phyloP scores from a whole-genome alignment of 2,888 invertebrate species.

The Phaedon cochleariae region DNA sequence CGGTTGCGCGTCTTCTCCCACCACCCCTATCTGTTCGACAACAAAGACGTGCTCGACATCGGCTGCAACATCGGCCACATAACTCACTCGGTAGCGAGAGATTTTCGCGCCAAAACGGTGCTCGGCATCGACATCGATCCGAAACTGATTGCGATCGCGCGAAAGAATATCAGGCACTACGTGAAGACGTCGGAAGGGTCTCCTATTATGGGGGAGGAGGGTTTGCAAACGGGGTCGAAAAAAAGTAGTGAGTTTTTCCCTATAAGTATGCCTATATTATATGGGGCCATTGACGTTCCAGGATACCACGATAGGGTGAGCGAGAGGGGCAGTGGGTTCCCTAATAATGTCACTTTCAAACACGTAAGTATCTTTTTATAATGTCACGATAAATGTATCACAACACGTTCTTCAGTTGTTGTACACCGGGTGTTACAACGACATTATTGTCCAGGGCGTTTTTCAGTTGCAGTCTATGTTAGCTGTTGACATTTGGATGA shows the following conservation, averaged over 20 bases:
- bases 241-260: conserved; percentile 75
- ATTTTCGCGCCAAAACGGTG: conserved; percentile 84
- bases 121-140: conserved; percentile 96
- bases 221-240: conserved; percentile 24
- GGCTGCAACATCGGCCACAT: conserved; percentile 98
- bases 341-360: conserved; percentile 89
- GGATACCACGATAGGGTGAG: conserved; percentile 58
- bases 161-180: conserved; percentile 78
- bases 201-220: conserved; percentile 39
- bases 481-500: too few species aligned
- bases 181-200: conserved; percentile 63
- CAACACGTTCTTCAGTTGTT: too few species aligned
- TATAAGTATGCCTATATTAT: conserved; percentile 86
- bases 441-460: too few species aligned
- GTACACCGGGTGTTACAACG: too few species aligned
- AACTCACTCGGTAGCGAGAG: conserved; percentile 88
- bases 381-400: too few species aligned
- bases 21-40: conserved; percentile 83
- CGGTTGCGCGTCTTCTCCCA: conserved; percentile 83
- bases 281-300: conserved; percentile 80
- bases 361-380: conserved; percentile 68
- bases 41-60: conserved; percentile 93
- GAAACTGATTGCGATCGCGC: conserved; percentile 79
- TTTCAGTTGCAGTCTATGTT: too few species aligned
- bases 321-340: conserved; percentile 71